phyloP scores from a whole-genome alignment of 2,113 vertebrate species.

The Nerophis ophidion region DNA sequence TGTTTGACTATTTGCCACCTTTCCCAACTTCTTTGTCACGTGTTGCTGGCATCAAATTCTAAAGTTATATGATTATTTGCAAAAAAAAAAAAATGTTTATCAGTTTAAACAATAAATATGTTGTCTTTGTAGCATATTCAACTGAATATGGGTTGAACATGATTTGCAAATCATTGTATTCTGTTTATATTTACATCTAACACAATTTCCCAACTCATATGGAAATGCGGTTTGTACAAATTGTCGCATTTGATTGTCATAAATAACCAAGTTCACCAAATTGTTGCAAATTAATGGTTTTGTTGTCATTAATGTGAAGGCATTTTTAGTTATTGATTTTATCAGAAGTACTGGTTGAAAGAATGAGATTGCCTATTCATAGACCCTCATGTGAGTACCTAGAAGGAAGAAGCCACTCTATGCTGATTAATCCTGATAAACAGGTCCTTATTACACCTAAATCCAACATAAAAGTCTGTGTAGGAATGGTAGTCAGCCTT shows the following conservation, averaged over 20 bases:
- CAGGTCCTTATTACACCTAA: slow-evolving; percentile 50
- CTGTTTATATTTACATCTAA: no score
- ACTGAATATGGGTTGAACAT: no score
- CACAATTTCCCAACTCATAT: no score
- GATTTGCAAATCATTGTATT: no score
- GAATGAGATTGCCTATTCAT: neutral
- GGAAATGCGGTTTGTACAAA: no score
- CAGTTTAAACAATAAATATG: no score
- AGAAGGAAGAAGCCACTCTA: slow-evolving; percentile 7
- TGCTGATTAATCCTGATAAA: slow-evolving; percentile 43
- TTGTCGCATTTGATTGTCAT: neutral
- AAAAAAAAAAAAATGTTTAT: no score
- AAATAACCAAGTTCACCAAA: neutral
- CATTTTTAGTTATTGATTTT: slow-evolving; percentile 24
- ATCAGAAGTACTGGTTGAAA: slow-evolving; percentile 7
- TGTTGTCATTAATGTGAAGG: neutral
- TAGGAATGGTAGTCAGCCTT: slow-evolving; percentile 31
- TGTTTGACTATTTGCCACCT: no score
- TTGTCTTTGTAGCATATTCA: no score
- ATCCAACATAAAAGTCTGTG: slow-evolving; percentile 49
- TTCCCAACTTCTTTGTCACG: no score
- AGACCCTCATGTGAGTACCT: slow-evolving; percentile 20
- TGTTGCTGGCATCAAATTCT: no score
- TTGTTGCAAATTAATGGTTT: neutral
- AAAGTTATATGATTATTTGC: no score